These are phyloP conservation scores for Lottia scabra DNA, from an alignment of 2,888 invertebrate species.

Conservation along the genomic window DNA sequence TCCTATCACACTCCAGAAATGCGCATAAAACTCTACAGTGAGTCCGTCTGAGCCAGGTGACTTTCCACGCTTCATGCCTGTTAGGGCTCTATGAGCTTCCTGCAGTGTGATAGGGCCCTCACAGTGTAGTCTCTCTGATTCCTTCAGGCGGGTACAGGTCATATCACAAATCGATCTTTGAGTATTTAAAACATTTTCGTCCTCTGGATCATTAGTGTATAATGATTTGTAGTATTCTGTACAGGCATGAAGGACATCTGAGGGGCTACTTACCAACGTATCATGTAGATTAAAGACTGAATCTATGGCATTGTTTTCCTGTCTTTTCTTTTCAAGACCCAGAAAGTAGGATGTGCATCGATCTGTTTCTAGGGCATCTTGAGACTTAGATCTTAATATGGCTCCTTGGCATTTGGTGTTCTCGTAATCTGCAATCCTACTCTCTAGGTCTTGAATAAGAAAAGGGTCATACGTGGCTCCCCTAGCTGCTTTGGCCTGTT, in stretches of 20 bases:
- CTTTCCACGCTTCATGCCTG: slow-evolving; percentile 27
- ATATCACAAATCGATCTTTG: background rate
- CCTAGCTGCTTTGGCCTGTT: background rate
- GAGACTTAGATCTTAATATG: background rate
- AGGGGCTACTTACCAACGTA: background rate
- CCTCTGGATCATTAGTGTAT: background rate
- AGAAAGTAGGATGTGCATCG: background rate
- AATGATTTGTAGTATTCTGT: background rate
- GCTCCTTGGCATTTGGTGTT: background rate
- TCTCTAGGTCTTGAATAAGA: background rate
- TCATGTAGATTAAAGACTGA: background rate
- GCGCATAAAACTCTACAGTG: slow-evolving; percentile 7
- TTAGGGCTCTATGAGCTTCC: slow-evolving; percentile 16
- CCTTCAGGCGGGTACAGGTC: background rate
- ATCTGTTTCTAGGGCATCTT: background rate
- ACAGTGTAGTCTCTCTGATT: background rate
- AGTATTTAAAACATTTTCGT: background rate
- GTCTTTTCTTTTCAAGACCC: background rate
- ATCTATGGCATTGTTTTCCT: background rate
- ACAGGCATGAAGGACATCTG: background rate
- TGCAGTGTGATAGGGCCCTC: slow-evolving; percentile 12
- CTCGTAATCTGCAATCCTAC: background rate
- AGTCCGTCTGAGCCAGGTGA: slow-evolving; percentile 12
- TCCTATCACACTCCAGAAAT: slow-evolving; percentile 3
- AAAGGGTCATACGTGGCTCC: background rate